A percentile compares a stretch with the other conserved stretches of the same genome.
Conservation (phyloP, 2,888 invertebrate species). For the Erebia ligea region DNA sequence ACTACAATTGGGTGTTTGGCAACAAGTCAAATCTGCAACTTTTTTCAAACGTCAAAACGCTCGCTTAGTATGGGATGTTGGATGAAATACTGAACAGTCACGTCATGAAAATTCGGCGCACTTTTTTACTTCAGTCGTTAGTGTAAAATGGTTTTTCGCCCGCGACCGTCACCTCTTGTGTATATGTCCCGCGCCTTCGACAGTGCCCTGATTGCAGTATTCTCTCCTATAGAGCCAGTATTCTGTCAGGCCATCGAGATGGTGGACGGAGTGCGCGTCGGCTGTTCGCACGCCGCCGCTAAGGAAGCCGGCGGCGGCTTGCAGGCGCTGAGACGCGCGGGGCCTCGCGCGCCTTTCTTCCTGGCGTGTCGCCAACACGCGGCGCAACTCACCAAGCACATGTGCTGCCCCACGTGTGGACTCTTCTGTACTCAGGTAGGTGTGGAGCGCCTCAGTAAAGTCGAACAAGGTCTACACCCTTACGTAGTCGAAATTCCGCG, state of each 20-base stretch:
- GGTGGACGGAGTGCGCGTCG: constrained; percentile 88
- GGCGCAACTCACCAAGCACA: constrained; percentile 89
- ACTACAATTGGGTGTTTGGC: too few species aligned
- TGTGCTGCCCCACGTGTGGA: constrained; percentile 95
- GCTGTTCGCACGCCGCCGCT: constrained; percentile 89
- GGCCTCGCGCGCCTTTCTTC: constrained; percentile 88
- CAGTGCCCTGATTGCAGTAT: neutral
- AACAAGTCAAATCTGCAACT: too few species aligned
- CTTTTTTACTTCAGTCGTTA: too few species aligned
- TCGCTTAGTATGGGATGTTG: too few species aligned
- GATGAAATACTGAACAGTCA: too few species aligned
- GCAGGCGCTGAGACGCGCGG: constrained; percentile 86
- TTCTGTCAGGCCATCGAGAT: constrained; percentile 91
- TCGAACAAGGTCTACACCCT: too few species aligned
- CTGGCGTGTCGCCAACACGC: constrained; percentile 91
- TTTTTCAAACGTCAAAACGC: too few species aligned
- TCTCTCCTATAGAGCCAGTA: constrained; percentile 70
- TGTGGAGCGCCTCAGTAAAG: too few species aligned
- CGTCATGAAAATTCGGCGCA: too few species aligned
- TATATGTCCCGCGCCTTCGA: neutral
- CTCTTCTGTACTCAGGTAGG: constrained; percentile 93
- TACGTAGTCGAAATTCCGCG: too few species aligned
- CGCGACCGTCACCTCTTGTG: too few species aligned
- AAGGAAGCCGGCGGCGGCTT: constrained; percentile 56
- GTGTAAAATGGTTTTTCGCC: too few species aligned